Evolutionary conservation across 30 jellyfish, hydroid and myxozoan genomes (phyloP).

Genomic region (Sanderia malayensis): DNA sequence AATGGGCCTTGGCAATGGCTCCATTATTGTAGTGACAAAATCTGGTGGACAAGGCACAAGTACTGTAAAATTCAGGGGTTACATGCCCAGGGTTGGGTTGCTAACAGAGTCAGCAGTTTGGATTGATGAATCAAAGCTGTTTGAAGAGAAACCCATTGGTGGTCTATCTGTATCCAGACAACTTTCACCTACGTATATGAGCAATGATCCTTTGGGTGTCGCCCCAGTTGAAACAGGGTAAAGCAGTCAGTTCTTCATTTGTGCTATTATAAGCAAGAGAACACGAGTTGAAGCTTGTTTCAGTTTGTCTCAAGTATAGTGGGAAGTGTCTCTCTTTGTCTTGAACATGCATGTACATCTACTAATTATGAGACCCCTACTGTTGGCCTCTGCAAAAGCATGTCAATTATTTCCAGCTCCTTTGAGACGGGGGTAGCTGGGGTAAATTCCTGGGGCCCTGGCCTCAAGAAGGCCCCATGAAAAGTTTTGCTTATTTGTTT

Average conservation of each 20-base stretch:
- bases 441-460: too few species aligned
- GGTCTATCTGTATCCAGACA: slow-evolving; percentile 77
- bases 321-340: too few species aligned
- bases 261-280: too few species aligned
- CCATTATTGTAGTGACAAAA: slow-evolving; percentile 80
- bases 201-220: slow-evolving; percentile 91
- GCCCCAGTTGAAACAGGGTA: slow-evolving; percentile 99
- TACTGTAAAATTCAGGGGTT: slow-evolving; percentile 86
- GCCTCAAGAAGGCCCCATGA: too few species aligned
- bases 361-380: too few species aligned
- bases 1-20: slow-evolving; percentile 82
- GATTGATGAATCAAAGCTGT: slow-evolving; percentile 96
- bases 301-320: too few species aligned
- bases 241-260: background rate
- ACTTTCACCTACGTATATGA: slow-evolving; percentile 55
- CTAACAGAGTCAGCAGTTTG: slow-evolving; percentile 95
- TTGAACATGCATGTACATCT: too few species aligned
- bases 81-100: slow-evolving; percentile 95
- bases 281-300: too few species aligned
- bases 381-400: too few species aligned
- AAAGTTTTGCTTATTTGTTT: too few species aligned
- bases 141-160: slow-evolving; percentile 92
- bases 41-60: slow-evolving; percentile 95
- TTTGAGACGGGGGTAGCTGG: too few species aligned
- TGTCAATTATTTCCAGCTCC: too few species aligned